Conservation (phyloP, 2,113 vertebrate species). For the Pangasianodon gigas region DNA sequence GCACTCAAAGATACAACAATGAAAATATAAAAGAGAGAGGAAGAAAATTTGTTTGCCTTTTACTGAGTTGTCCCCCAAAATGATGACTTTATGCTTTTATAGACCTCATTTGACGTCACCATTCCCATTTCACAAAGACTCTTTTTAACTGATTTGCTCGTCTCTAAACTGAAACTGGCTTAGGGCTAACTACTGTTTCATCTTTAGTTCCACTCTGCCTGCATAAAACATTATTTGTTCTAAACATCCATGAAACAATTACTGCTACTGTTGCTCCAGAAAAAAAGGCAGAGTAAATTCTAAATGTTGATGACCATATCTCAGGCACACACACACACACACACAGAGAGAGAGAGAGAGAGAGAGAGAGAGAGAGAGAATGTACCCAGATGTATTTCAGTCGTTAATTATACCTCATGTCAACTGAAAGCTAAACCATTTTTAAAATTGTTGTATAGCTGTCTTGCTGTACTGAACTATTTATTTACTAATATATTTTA, state of each 20-base stretch:
- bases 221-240: constrained; percentile 92
- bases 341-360: neutral
- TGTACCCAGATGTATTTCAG: neutral
- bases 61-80: constrained; percentile 77
- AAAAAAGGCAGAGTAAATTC: constrained; percentile 58
- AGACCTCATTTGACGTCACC: constrained; percentile 89
- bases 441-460: neutral
- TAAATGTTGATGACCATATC: constrained; percentile 54
- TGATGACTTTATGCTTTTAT: constrained; percentile 82
- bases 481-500: neutral
- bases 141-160: constrained; percentile 84
- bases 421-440: neutral
- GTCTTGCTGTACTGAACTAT: neutral
- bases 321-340: neutral
- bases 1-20: constrained; percentile 55
- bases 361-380: neutral
- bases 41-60: constrained; percentile 75
- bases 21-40: constrained; percentile 81
- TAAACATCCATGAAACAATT: constrained; percentile 76
- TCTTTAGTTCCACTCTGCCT: constrained; percentile 94
- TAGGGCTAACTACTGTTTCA: constrained; percentile 89
- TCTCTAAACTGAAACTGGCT: constrained; percentile 87
- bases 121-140: constrained; percentile 81
- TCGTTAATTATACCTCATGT: neutral
- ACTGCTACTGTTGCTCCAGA: constrained; percentile 69